These are phyloP conservation scores for Nipponia nippon DNA, from an alignment of 2,113 vertebrate species.

Conservation along the genomic window DNA sequence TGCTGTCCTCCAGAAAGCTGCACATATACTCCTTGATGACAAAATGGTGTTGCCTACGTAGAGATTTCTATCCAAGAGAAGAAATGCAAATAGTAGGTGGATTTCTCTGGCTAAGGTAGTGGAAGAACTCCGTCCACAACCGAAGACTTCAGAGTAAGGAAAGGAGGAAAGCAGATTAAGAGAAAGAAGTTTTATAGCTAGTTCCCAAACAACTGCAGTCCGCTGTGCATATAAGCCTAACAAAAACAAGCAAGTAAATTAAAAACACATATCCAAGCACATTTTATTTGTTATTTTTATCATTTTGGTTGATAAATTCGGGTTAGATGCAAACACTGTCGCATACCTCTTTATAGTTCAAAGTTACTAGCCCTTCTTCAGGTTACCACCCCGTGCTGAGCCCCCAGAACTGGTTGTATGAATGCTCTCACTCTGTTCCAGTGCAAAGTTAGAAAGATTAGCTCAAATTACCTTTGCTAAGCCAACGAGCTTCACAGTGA, in stretches of 20 bases:
- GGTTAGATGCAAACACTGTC: neutral
- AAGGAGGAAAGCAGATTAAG: neutral
- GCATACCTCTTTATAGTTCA: neutral
- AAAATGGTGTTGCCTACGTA: neutral
- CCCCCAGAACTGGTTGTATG: neutral
- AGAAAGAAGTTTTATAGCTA: neutral
- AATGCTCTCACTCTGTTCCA: neutral
- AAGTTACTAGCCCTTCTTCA: neutral
- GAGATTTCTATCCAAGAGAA: neutral
- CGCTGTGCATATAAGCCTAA: neutral
- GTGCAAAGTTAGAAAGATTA: constrained; percentile 30
- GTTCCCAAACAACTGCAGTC: neutral
- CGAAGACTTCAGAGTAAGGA: neutral
- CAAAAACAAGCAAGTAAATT: neutral
- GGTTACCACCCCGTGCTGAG: neutral
- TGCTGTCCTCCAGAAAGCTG: neutral
- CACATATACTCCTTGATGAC: neutral
- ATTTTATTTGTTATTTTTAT: neutral
- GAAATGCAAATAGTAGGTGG: neutral
- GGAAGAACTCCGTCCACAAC: neutral
- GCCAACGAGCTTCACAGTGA: neutral
- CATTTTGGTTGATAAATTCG: neutral
- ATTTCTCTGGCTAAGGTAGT: neutral
- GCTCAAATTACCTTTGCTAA: constrained; percentile 38
- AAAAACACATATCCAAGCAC: neutral